Evolutionary conservation across 1,140 invertebrate species (phyloP).

Genomic region (Acromyrmex charruanus): DNA sequence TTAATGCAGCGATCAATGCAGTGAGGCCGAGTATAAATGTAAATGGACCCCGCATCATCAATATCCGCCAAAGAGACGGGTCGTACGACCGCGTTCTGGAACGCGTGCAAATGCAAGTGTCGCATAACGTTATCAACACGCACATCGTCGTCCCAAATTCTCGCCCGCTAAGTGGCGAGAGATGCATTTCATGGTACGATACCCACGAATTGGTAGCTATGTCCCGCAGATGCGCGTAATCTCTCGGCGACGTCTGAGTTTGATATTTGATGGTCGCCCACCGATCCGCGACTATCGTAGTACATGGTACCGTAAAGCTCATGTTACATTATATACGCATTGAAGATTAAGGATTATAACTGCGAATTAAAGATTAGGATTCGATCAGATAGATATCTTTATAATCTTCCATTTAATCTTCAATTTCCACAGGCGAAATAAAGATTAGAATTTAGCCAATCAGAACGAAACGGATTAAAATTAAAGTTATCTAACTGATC

Average conservation of each 20-base stretch:
- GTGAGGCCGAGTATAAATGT: background rate
- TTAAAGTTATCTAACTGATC: too few relatives aligned
- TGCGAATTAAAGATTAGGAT: too few relatives aligned
- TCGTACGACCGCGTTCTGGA: background rate
- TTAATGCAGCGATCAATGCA: background rate
- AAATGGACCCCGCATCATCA: conserved; percentile 5
- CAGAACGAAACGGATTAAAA: too few relatives aligned
- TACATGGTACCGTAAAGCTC: too few relatives aligned
- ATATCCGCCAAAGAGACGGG: conserved; percentile 5
- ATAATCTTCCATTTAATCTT: too few relatives aligned
- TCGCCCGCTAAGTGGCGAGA: conserved; percentile 11
- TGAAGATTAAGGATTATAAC: too few relatives aligned
- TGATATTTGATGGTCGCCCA: background rate
- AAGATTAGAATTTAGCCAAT: too few relatives aligned
- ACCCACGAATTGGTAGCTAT: conserved; percentile 32
- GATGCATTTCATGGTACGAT: conserved; percentile 31
- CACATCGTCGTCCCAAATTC: conserved; percentile 35
- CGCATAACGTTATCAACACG: conserved; percentile 16
- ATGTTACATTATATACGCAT: too few relatives aligned
- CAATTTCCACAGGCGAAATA: too few relatives aligned
- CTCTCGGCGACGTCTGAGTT: background rate
- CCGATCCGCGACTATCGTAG: conserved; percentile 10
- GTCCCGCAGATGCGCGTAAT: conserved; percentile 13
- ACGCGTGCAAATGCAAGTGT: background rate
- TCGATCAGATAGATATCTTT: too few relatives aligned